Evolutionary conservation across 37 sponge, comb jelly and placozoan species (phyloP), one percentile per base, ranked within the genome.

Genomic region (Cladorhizidae sp.): DNA sequence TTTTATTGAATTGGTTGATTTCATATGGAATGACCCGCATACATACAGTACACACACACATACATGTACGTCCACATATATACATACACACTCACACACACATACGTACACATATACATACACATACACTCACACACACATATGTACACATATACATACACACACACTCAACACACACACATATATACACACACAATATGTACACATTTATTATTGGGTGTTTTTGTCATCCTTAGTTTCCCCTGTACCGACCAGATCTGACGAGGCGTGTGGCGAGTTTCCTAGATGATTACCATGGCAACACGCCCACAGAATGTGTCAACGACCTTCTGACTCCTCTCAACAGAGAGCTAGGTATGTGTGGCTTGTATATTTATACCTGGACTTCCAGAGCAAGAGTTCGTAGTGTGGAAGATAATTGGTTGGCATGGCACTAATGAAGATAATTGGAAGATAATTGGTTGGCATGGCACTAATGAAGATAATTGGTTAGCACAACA

Each of bases 311-410:
- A 42, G 32, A 77, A 38, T 33, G 49, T 18, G 80, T 29, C 56
- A 79, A 68, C 40, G 35, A 29, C 35, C 37, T 69, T 14, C 25
- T 68, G 3, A 79, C 80, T 68, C 80, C 80, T 69, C 50, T 79
- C 8, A 79, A 79, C 50, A 52, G 5, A 64, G 80, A 79, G 11
- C 41, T 79, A 21, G 80, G 80, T 79, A 20, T 67, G 69, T 31
- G n/a, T 28, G 45, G n/a, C n/a, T n/a, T n/a, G n/a, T n/a, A n/a
- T n/a, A n/a, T n/a, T n/a, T n/a, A n/a, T n/a, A n/a, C n/a, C n/a
- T n/a, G n/a, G n/a, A n/a, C n/a, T n/a, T n/a, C n/a, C n/a, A n/a
- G n/a, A n/a, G n/a, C n/a, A n/a, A n/a, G n/a, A n/a, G n/a, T n/a
- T n/a, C n/a, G n/a, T n/a, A n/a, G n/a, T n/a, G n/a, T n/a, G n/a